A percentile compares a stretch with the other conserved stretches of the same genome.
These are phyloP conservation scores for Zygaena filipendulae DNA, from an alignment of 2,888 invertebrate species.

Conservation along the genomic window DNA sequence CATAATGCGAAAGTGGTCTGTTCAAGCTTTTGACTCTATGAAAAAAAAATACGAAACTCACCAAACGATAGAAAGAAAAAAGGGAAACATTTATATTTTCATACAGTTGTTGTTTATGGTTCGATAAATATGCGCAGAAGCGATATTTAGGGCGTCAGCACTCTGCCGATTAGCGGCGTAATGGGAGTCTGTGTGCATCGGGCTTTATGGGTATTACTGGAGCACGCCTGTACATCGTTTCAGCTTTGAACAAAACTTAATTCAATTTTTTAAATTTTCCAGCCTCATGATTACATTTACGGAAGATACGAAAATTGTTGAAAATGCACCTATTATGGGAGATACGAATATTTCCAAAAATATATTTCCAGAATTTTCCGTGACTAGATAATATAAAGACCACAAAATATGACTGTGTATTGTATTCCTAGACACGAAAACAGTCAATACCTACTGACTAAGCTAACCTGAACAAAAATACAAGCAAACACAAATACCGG, in stretches of 20 bases:
- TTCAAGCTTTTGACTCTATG: conserved; percentile 69
- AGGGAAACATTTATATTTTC: conserved; percentile 63
- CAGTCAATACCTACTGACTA: too few species aligned
- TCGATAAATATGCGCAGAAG: conserved; percentile 59
- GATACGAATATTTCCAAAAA: too few species aligned
- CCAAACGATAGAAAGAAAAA: conserved; percentile 67
- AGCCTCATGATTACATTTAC: too few species aligned
- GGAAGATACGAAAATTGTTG: too few species aligned
- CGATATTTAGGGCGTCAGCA: conserved; percentile 62
- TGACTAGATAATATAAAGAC: too few species aligned
- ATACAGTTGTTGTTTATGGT: conserved; percentile 67
- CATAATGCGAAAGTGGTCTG: conserved; percentile 70
- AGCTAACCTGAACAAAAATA: too few species aligned
- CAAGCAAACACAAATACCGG: too few species aligned
- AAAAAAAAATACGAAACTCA: conserved; percentile 60
- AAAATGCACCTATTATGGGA: too few species aligned
- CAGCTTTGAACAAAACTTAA: conserved; percentile 31
- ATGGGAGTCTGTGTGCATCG: conserved; percentile 29
- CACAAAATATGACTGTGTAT: too few species aligned
- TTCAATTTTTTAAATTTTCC: too few species aligned
- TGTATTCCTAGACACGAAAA: too few species aligned
- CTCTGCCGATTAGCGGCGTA: conserved; percentile 62
- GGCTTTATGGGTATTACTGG: conserved; percentile 36
- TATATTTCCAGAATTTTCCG: too few species aligned
- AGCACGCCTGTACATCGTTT: conserved; percentile 50